Evolutionary conservation across 2,113 vertebrate species (phyloP).

Genomic region (Scalopus aquaticus): DNA sequence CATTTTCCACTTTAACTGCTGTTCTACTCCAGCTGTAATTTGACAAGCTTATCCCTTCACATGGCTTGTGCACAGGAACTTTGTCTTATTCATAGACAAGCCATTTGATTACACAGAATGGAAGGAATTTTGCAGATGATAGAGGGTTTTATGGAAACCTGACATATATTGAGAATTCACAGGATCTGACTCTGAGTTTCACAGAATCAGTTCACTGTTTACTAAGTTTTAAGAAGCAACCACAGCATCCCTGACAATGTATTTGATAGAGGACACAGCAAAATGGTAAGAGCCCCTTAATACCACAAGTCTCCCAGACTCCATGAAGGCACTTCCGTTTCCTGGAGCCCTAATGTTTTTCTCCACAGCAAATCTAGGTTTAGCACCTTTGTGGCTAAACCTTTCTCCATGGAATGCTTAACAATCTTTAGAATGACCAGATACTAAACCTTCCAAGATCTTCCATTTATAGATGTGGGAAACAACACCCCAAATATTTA

Average conservation of each 20-base stretch:
- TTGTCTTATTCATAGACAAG: neutral
- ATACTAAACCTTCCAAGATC: neutral
- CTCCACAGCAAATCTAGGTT: neutral
- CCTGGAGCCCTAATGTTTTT: neutral
- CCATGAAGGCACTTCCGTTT: neutral
- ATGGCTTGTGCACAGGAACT: neutral
- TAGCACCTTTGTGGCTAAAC: neutral
- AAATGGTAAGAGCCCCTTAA: neutral
- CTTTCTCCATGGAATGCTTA: neutral
- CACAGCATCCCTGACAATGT: neutral
- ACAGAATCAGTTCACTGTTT: neutral
- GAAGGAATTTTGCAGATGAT: neutral
- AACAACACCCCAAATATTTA: neutral
- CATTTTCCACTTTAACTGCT: neutral
- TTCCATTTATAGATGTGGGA: neutral
- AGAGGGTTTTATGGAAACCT: neutral
- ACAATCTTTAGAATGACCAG: neutral
- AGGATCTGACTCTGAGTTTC: neutral
- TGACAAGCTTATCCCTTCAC: neutral
- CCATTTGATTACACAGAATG: neutral
- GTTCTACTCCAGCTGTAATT: neutral
- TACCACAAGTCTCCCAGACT: neutral
- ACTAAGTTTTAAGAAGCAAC: neutral
- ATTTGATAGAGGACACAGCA: neutral
- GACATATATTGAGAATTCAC: neutral